Evolutionary conservation across 35 echinoderm and acorn worm species (phyloP), one percentile per base, ranked within the genome.

Genomic region (Lytechinus pictus): DNA sequence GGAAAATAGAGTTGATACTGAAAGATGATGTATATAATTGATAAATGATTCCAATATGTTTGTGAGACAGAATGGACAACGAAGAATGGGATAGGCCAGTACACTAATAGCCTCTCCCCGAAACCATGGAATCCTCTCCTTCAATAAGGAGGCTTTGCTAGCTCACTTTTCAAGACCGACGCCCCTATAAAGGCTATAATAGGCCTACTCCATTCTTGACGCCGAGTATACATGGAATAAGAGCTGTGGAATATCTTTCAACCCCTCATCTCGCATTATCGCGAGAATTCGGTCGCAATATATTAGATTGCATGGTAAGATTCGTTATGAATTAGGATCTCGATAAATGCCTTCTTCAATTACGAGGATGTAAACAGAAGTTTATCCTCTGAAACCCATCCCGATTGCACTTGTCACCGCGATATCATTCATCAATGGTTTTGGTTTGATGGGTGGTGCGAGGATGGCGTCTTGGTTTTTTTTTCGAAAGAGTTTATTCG

Each of bases 341-440:
- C 66, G 66, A 79, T 79, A 79, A 79, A 79, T 79, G 66, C 66
- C 66, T 79, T 24, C 66, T 79, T 79, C 19, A 79, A 79, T 79
- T 14, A 79, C 66, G 6, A 79, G n/a, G 19, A 79, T 79, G 66
- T 79, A 79, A 79, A 24, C 66, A 79, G n/a, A 16, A 79, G 19
- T 79, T n/a, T 24, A 79, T 14, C 19, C 66, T 16, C 33, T 24
- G 66, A 58, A 9, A 58, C 13, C 56, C 56, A 79, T 79, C 66
- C 16, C 19, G 66, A n/a, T 16, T 71, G 61, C 61, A 5, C 61
- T 21, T 16, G 16, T 79, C 66, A 79, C n/a, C 66, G 19, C 66
- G 66, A 24, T 79, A 79, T 79, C 66, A 79, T 79, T 24, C 66
- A 24, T 79, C 66, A 58, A 58, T 2, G 13, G 13, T 11, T 11